Conservation (phyloP, 2,888 invertebrate genomes). For the Thera obeliscata region DNA sequence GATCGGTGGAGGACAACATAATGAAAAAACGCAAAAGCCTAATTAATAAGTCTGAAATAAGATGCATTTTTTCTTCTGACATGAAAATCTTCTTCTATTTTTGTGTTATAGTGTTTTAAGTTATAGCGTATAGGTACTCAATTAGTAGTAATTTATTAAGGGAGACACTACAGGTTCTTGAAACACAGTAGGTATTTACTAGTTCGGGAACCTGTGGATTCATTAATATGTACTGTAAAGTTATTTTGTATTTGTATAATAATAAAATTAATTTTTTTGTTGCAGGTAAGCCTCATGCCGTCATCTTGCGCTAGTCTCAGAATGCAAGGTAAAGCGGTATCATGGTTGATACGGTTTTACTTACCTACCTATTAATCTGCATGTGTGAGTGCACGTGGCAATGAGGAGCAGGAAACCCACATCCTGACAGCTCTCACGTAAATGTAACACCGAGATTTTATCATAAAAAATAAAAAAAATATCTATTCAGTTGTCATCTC, state of each 20-base stretch:
- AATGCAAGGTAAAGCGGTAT: conserved; percentile 19
- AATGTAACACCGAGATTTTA: background rate
- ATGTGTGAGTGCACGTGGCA: conserved; percentile 2
- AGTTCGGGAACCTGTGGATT: too few relatives aligned
- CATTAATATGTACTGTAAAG: too few relatives aligned
- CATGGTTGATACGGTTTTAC: conserved; percentile 7
- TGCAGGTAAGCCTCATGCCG: conserved; percentile 56
- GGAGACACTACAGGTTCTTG: too few relatives aligned
- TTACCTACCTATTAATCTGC: background rate
- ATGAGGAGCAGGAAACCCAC: conserved; percentile 13
- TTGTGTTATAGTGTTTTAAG: too few relatives aligned
- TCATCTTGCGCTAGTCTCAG: conserved; percentile 7
- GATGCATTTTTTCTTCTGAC: background rate
- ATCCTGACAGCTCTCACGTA: conserved; percentile 9
- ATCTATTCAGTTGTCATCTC: too few relatives aligned
- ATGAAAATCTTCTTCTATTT: too few relatives aligned
- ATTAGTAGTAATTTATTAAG: too few relatives aligned
- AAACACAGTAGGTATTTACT: too few relatives aligned
- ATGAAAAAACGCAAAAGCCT: background rate
- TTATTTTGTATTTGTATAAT: background rate
- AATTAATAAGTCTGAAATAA: background rate
- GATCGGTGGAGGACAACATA: too few relatives aligned
- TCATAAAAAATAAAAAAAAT: too few relatives aligned
- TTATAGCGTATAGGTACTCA: too few relatives aligned
- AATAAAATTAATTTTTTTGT: conserved; percentile 50